These are phyloP conservation scores for Plectrocnemia conspersa DNA, from an alignment of 1,140 invertebrate species.

Conservation along the genomic window DNA sequence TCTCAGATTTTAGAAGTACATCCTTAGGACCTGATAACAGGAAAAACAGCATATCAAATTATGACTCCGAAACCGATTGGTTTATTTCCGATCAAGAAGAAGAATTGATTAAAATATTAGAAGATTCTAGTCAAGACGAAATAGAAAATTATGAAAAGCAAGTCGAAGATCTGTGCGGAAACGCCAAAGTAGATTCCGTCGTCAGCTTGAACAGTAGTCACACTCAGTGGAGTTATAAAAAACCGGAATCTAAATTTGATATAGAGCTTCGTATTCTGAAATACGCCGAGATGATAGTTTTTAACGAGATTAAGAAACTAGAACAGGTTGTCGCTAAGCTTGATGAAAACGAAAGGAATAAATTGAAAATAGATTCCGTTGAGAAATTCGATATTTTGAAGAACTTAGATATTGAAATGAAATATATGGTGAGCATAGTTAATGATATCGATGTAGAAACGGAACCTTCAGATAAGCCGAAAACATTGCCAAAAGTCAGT, in stretches of 20 bases:
- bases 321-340: conserved; percentile 39
- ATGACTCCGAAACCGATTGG: conserved; percentile 68
- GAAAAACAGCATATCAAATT: conserved; percentile 39
- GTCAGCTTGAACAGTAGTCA: conserved; percentile 32
- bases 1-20: conserved; percentile 16
- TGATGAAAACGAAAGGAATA: conserved; percentile 39
- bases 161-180: conserved; percentile 33
- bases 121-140: conserved; percentile 51
- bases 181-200: conserved; percentile 25
- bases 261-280: conserved; percentile 50
- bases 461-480: conserved; percentile 4
- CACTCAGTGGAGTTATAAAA: conserved; percentile 33
- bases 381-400: conserved; percentile 39
- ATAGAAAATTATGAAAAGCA: conserved; percentile 36
- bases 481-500: conserved; percentile 23
- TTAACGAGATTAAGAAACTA: conserved; percentile 46
- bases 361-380: conserved; percentile 38
- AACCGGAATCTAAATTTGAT: conserved; percentile 35
- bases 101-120: conserved; percentile 62
- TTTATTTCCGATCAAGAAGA: conserved; percentile 77
- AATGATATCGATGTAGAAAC: conserved; percentile 40
- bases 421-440: conserved; percentile 42
- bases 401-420: conserved; percentile 35
- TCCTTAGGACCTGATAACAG: conserved; percentile 25
- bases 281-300: conserved; percentile 48